Evolutionary conservation across 2,113 vertebrate genomes (phyloP).

Genomic region (Pogonocichla stellata): DNA sequence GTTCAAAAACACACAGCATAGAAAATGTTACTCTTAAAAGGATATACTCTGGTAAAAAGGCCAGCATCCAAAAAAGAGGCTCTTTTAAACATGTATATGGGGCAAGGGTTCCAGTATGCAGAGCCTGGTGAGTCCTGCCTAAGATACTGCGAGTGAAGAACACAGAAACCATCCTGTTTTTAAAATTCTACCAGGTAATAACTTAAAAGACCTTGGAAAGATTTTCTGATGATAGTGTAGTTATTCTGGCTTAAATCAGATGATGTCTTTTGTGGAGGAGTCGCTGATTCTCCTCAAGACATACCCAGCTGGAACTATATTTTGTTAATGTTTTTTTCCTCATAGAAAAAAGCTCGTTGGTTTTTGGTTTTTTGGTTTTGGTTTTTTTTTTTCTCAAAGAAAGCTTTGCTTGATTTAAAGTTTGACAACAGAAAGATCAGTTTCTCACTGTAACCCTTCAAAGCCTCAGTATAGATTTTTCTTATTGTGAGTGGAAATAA

Average conservation of each 20-base stretch:
- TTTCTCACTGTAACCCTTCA: background rate
- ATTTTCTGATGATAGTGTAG: background rate
- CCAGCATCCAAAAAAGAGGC: background rate
- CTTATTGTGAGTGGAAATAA: background rate
- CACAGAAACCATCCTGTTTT: background rate
- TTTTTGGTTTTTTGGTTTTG: too few relatives aligned
- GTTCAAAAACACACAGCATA: background rate
- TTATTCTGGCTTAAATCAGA: background rate
- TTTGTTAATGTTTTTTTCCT: background rate
- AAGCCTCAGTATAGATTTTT: background rate
- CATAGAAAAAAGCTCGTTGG: accelerated
- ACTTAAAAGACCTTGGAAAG: background rate
- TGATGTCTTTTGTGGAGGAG: background rate
- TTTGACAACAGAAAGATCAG: background rate
- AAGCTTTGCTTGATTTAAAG: background rate
- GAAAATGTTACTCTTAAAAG: background rate
- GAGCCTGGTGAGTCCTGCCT: background rate
- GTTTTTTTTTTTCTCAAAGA: background rate
- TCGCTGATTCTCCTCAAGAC: background rate
- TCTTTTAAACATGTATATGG: background rate
- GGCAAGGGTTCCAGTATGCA: background rate
- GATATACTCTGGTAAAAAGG: background rate
- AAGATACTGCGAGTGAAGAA: background rate
- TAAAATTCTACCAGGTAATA: background rate
- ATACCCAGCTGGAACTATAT: background rate